phyloP scores from a whole-genome alignment of 2,888 invertebrate genomes.

The Chironomus tentans region DNA sequence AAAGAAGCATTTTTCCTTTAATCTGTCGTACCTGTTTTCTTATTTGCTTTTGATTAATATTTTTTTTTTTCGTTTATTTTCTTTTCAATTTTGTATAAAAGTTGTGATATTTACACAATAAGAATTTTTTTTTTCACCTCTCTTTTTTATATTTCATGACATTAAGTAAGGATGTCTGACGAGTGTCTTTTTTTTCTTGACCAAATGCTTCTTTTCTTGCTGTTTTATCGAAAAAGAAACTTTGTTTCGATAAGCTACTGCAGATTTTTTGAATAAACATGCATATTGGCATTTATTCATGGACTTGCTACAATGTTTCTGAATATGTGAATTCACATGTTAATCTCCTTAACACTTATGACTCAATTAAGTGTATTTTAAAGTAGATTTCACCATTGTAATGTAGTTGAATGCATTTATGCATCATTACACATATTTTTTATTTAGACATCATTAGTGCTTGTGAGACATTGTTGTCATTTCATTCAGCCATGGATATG shows the following conservation, averaged over 20 bases:
- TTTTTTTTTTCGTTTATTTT: neutral
- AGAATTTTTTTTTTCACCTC: neutral
- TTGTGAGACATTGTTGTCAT: too few species aligned
- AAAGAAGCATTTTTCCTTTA: neutral
- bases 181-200: neutral
- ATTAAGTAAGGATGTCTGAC: neutral
- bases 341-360: too few species aligned
- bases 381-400: too few species aligned
- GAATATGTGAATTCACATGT: too few species aligned
- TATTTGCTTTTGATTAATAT: conserved; percentile 13
- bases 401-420: too few species aligned
- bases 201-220: neutral
- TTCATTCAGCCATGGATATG: too few species aligned
- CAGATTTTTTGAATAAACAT: neutral
- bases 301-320: too few species aligned
- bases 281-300: too few species aligned
- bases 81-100: neutral
- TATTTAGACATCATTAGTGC: too few species aligned
- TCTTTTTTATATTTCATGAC: neutral
- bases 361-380: too few species aligned
- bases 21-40: conserved; percentile 19
- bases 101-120: neutral
- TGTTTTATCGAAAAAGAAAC: neutral
- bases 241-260: neutral
- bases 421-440: too few species aligned